Evolutionary conservation across 2,888 invertebrate species (phyloP).

Genomic region (Litoditis marina): DNA sequence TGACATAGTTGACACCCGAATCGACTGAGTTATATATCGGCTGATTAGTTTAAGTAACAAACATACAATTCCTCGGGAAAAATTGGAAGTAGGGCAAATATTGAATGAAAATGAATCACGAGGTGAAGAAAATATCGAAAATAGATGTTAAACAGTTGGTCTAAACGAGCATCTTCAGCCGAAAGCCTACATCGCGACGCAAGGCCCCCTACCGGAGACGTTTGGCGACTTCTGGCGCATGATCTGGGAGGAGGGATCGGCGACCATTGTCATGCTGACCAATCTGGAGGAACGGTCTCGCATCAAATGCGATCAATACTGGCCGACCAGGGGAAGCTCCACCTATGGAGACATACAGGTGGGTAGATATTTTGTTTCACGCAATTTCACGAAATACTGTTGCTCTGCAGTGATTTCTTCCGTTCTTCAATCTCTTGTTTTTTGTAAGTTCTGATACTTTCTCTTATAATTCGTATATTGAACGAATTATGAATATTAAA

Average conservation of each 20-base stretch:
- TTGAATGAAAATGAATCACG: too few relatives aligned
- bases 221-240: conserved; percentile 98
- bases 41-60: background rate
- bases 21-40: too few relatives aligned
- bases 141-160: too few relatives aligned
- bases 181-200: conserved; percentile 97
- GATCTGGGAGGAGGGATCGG: conserved; percentile 94
- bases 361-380: too few relatives aligned
- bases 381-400: background rate
- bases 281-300: conserved; percentile 92
- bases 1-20: too few relatives aligned
- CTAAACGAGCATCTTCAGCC: too few relatives aligned
- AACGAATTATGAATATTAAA: too few relatives aligned
- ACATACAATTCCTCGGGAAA: background rate
- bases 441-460: background rate
- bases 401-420: background rate
- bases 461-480: too few relatives aligned
- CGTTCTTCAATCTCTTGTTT: background rate
- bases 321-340: conserved; percentile 91
- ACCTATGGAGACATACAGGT: conserved; percentile 86
- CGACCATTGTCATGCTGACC: conserved; percentile 99
- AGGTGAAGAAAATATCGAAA: too few relatives aligned
- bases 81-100: too few relatives aligned
- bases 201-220: conserved; percentile 95
- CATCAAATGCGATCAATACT: conserved; percentile 76